These are phyloP conservation scores for Hipposideros armiger DNA, from an alignment of 2,113 vertebrate species.

Conservation along the genomic window DNA sequence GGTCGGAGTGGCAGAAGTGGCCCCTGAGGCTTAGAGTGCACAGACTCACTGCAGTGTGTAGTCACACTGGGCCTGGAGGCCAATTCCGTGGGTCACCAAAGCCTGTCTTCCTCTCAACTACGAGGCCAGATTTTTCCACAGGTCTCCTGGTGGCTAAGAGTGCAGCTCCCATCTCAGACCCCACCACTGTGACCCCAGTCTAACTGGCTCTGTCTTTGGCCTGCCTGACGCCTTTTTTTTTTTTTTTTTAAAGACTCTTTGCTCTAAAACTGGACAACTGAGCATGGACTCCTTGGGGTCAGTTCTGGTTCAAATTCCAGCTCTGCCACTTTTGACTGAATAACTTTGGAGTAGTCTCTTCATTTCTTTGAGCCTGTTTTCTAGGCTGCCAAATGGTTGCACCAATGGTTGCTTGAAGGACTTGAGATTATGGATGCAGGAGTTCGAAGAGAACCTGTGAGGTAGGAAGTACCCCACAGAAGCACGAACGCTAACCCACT, in stretches of 20 bases:
- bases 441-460: not conserved
- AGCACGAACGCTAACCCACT: rapidly evolving
- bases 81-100: not conserved
- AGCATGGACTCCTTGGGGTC: not conserved
- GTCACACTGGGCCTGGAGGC: not conserved
- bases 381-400: not conserved
- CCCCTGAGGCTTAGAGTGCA: rapidly evolving
- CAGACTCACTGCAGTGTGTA: too few species aligned
- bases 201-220: not conserved
- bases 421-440: rapidly evolving
- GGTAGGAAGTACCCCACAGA: rapidly evolving
- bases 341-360: not conserved
- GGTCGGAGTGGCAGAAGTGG: not conserved
- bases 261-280: not conserved
- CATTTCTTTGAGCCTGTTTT: not conserved
- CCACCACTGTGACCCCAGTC: not conserved
- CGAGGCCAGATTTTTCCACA: not conserved
- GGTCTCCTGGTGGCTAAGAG: not conserved
- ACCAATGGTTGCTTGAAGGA: not conserved
- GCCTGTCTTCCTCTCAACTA: not conserved
- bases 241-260: not conserved
- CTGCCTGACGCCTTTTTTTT: too few species aligned
- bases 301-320: not conserved
- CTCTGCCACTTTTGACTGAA: not conserved
- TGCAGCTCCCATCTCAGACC: not conserved